These are phyloP conservation scores for Lordiphosa collinella DNA, from an alignment of 1,140 invertebrate genomes.

Conservation along the genomic window DNA sequence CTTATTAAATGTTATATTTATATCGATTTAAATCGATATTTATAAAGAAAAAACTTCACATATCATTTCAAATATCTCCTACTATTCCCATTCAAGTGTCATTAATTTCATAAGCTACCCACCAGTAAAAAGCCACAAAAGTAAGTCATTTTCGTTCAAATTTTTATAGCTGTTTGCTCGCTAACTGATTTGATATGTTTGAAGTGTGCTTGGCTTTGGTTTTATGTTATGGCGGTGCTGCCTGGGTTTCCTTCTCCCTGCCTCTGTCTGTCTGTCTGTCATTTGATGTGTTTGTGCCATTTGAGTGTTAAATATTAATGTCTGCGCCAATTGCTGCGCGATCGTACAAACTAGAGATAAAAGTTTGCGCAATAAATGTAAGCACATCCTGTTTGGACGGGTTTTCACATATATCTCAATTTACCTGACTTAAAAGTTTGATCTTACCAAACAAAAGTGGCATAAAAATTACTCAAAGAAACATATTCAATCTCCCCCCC, in stretches of 20 bases:
- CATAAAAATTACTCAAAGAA: conserved; percentile 3
- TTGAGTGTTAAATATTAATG: conserved; percentile 29
- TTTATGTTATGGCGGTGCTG: neutral
- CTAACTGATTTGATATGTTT: conserved; percentile 13
- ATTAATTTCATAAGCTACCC: too few relatives aligned
- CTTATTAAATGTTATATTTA: too few relatives aligned
- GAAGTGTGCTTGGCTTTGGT: conserved; percentile 7
- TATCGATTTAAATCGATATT: too few relatives aligned
- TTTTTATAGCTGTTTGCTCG: neutral
- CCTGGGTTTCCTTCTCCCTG: conserved; percentile 20
- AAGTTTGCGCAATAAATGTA: conserved; percentile 34
- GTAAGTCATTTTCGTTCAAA: neutral
- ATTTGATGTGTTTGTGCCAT: conserved; percentile 25
- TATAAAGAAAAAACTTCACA: too few relatives aligned
- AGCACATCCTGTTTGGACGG: conserved; percentile 6
- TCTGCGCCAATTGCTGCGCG: conserved; percentile 19
- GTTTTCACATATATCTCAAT: conserved; percentile 5
- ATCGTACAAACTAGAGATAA: conserved; percentile 14
- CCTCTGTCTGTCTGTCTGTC: neutral
- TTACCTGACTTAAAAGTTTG: conserved; percentile 1
- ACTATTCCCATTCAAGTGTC: too few relatives aligned
- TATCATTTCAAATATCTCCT: too few relatives aligned
- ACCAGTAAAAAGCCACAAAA: neutral
- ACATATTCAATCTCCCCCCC: conserved; percentile 18
- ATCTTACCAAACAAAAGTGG: neutral